Evolutionary conservation across 2,113 vertebrate species (phyloP).

Genomic region (Alethe castanea): DNA sequence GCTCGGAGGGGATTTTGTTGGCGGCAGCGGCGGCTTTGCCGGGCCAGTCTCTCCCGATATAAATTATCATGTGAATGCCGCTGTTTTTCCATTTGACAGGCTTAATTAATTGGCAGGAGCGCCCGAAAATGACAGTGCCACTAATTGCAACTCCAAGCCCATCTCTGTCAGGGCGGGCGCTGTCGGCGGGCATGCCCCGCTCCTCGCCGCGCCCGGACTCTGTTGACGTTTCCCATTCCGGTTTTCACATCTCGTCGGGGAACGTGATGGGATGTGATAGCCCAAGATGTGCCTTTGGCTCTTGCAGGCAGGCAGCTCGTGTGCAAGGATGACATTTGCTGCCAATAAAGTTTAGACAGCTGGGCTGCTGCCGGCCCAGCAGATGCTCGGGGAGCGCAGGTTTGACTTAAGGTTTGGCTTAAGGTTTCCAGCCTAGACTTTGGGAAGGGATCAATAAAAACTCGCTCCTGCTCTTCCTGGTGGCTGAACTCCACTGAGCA

Average conservation of each 20-base stretch:
- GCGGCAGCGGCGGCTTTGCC: conserved; percentile 28
- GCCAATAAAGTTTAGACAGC: conserved; percentile 63
- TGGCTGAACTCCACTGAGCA: background rate
- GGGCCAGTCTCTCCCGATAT: conserved; percentile 78
- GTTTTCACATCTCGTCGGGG: conserved; percentile 51
- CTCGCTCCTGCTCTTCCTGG: background rate
- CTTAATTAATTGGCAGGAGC: conserved; percentile 89
- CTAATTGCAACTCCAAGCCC: conserved; percentile 87
- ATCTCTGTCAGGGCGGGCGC: conserved; percentile 77
- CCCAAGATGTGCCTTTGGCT: conserved; percentile 50
- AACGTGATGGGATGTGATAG: conserved; percentile 39
- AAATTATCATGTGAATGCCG: conserved; percentile 83
- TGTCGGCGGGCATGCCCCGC: conserved; percentile 70
- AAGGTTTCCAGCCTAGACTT: background rate
- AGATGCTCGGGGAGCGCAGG: conserved; percentile 44
- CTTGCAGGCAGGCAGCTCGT: background rate
- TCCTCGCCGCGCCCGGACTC: background rate
- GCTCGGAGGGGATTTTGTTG: conserved; percentile 68
- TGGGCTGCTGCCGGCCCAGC: conserved; percentile 38
- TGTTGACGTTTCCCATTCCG: conserved; percentile 59
- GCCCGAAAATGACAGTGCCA: conserved; percentile 83
- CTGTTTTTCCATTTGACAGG: conserved; percentile 82
- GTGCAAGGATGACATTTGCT: conserved; percentile 58
- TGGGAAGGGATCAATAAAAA: background rate
- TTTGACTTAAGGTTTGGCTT: conserved; percentile 18